phyloP scores from a whole-genome alignment of 2,888 invertebrate genomes.

The Sphaeridia pumilis region DNA sequence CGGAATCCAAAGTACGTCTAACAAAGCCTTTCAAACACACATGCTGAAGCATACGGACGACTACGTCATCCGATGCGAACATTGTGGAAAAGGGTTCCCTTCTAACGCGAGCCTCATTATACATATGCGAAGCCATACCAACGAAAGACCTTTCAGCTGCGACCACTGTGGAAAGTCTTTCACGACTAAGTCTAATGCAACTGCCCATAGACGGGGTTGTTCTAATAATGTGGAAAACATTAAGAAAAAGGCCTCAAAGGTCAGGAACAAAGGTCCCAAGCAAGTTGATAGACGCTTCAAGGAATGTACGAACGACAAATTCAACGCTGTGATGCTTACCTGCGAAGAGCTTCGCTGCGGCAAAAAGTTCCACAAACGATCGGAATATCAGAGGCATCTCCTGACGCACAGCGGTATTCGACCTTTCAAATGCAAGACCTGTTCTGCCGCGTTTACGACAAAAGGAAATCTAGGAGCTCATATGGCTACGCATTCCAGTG shows the following conservation, averaged over 20 bases:
- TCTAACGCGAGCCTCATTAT: neutral
- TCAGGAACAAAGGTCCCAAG: too few relatives aligned
- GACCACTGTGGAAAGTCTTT: conserved; percentile 7
- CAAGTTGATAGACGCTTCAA: too few relatives aligned
- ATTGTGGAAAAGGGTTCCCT: conserved; percentile 3
- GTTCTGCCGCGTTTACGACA: neutral
- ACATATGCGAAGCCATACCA: conserved; percentile 2
- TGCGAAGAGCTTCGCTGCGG: conserved; percentile 1
- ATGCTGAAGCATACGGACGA: conserved; percentile 12
- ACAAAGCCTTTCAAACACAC: conserved; percentile 20
- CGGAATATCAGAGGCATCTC: conserved; percentile 2
- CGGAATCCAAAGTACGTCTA: conserved; percentile 12
- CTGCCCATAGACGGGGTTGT: neutral
- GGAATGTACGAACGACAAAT: too few relatives aligned
- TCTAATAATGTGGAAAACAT: neutral
- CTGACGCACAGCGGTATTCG: neutral
- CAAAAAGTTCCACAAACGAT: conserved; percentile 4
- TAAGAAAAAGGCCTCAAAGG: neutral
- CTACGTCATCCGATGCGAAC: neutral
- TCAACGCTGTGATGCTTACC: too few relatives aligned
- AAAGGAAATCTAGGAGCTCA: conserved; percentile 4
- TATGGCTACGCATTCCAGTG: neutral
- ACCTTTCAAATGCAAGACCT: conserved; percentile 6
- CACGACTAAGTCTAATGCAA: conserved; percentile 9
- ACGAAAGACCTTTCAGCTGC: conserved; percentile 7